Percentiles rank a stretch among this genome's conserved stretches.
Evolutionary conservation across 1,140 invertebrate genomes (phyloP).

Genomic region (Anoplophora glabripennis): DNA sequence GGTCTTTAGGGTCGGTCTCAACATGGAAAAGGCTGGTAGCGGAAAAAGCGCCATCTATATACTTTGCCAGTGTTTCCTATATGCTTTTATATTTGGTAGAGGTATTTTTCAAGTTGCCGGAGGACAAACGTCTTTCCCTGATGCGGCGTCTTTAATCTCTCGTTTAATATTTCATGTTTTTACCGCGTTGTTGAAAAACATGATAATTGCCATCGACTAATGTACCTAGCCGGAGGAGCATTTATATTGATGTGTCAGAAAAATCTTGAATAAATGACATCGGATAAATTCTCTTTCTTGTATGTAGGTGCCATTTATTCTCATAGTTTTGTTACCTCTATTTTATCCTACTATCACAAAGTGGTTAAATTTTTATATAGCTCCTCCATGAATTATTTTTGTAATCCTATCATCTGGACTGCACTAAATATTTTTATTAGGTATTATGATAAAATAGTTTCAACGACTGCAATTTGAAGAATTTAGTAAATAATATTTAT

Average conservation of each 20-base stretch:
- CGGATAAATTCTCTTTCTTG: not conserved
- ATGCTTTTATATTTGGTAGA: slow-evolving; percentile 33
- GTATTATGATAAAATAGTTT: too few relatives aligned
- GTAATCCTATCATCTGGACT: too few relatives aligned
- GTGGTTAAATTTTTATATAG: too few relatives aligned
- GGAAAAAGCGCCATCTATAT: slow-evolving; percentile 34
- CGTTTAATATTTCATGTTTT: slow-evolving; percentile 39
- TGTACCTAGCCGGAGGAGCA: slow-evolving; percentile 28
- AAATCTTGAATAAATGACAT: slow-evolving; percentile 29
- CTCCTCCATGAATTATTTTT: too few relatives aligned
- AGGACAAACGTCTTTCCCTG: slow-evolving; percentile 33
- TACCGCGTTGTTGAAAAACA: slow-evolving; percentile 22
- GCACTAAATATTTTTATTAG: too few relatives aligned
- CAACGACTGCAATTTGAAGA: too few relatives aligned
- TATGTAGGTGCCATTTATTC: not conserved
- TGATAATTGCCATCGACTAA: slow-evolving; percentile 35
- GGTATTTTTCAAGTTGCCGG: slow-evolving; percentile 34
- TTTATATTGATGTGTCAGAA: slow-evolving; percentile 33
- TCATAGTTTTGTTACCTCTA: too few relatives aligned
- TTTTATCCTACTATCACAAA: too few relatives aligned
- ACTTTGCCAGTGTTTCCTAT: slow-evolving; percentile 30
- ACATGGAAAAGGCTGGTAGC: slow-evolving; percentile 29
- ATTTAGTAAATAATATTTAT: too few relatives aligned
- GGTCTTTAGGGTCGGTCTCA: too few relatives aligned
- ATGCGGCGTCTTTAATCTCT: slow-evolving; percentile 37